Conservation (phyloP, 2,113 vertebrate genomes). For the Sciurus niger region DNA sequence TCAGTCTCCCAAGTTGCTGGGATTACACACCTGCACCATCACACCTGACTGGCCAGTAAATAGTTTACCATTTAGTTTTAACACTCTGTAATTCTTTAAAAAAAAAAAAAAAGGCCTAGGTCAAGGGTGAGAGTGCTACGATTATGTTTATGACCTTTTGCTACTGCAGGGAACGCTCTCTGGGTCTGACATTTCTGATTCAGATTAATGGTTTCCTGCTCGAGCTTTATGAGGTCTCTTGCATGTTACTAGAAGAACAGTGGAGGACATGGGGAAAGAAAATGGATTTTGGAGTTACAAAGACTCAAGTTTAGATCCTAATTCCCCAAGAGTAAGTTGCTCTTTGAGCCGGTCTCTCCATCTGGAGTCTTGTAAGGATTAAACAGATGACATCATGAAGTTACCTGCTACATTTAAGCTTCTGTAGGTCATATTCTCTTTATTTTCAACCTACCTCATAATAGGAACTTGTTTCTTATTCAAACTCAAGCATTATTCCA, state of each 20-base stretch:
- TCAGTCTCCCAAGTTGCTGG: no score
- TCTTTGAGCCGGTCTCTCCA: neutral
- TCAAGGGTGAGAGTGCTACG: neutral
- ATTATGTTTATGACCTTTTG: neutral
- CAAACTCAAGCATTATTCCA: neutral
- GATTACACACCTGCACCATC: no score
- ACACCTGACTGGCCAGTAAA: no score
- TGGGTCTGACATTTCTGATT: neutral
- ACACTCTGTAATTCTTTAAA: neutral
- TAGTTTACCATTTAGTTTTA: neutral
- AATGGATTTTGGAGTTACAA: neutral
- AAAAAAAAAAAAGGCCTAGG: neutral
- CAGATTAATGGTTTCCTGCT: neutral
- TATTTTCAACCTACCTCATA: conserved; percentile 87
- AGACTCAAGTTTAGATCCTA: neutral
- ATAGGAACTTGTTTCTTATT: neutral
- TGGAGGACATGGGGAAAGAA: neutral
- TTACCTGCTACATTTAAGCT: neutral
- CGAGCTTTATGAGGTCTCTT: neutral
- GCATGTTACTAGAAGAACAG: neutral
- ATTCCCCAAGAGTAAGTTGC: neutral
- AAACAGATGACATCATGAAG: neutral
- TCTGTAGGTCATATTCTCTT: neutral
- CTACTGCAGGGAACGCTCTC: neutral
- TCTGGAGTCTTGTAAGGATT: neutral